phyloP scores from a whole-genome alignment of 2,888 invertebrate species.

The Tribolium freemani region DNA sequence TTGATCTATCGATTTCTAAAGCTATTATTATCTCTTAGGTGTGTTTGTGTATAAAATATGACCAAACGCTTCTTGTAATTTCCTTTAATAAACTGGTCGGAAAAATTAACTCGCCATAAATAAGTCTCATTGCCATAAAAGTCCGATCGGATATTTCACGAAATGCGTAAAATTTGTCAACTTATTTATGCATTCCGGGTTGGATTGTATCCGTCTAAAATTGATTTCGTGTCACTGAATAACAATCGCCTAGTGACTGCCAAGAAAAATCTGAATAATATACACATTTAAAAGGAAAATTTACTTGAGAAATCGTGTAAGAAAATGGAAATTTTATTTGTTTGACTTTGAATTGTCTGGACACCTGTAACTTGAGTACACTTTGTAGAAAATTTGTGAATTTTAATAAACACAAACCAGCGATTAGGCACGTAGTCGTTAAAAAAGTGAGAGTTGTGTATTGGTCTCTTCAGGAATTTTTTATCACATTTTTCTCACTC shows the following conservation, averaged over 20 bases:
- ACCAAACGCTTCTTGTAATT: slow-evolving; percentile 42
- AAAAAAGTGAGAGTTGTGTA: neutral
- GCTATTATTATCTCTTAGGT: slow-evolving; percentile 41
- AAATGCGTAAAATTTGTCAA: slow-evolving; percentile 7
- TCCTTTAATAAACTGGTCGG: slow-evolving; percentile 36
- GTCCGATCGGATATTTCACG: neutral
- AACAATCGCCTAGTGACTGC: neutral
- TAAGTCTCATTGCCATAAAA: slow-evolving; percentile 29
- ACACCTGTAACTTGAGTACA: neutral
- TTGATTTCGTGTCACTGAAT: slow-evolving; percentile 11
- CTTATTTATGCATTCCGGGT: slow-evolving; percentile 17
- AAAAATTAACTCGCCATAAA: slow-evolving; percentile 38
- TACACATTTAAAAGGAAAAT: neutral
- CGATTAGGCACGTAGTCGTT: neutral
- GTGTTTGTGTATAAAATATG: slow-evolving; percentile 41
- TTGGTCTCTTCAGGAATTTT: neutral
- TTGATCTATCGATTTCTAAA: slow-evolving; percentile 40
- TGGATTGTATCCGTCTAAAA: slow-evolving; percentile 6
- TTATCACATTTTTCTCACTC: too few species aligned
- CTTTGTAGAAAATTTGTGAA: neutral
- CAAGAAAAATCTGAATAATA: neutral
- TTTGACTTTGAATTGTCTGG: neutral
- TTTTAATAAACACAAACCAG: neutral
- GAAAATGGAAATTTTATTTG: neutral
- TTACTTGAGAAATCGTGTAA: neutral